Conservation (phyloP, 2,888 invertebrate genomes). For the Dascillus cervinus region DNA sequence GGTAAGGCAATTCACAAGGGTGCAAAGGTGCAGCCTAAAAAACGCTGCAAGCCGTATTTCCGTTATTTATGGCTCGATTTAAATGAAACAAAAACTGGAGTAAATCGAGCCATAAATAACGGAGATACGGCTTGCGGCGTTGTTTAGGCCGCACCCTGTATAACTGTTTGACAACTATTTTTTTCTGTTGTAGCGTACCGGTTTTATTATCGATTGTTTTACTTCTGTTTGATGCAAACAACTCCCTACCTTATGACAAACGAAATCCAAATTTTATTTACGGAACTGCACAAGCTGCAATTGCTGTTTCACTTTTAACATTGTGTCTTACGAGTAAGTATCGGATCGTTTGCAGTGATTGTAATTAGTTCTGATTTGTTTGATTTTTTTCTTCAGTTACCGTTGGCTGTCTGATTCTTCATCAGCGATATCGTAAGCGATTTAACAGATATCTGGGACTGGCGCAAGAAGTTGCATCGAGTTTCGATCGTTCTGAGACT, state of each 20-base stretch:
- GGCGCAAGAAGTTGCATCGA: constrained; percentile 50
- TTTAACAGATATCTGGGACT: constrained; percentile 57
- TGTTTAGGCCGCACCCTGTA: no score
- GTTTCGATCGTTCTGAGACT: constrained; percentile 21
- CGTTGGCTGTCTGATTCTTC: constrained; percentile 71
- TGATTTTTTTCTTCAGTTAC: constrained; percentile 70
- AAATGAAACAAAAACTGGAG: no score
- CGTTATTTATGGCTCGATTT: no score
- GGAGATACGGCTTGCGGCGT: no score
- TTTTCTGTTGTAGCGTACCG: constrained; percentile 51
- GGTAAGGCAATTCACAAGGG: no score
- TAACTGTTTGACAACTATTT: constrained; percentile 1
- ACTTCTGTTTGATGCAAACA: constrained; percentile 47
- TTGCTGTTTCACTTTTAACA: constrained; percentile 66
- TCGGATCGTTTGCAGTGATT: neutral
- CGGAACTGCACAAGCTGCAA: constrained; percentile 68
- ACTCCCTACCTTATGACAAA: constrained; percentile 49
- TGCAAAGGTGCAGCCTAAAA: no score
- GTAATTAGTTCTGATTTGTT: no score
- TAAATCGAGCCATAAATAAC: no score
- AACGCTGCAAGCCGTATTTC: no score
- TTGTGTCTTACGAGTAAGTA: constrained; percentile 69
- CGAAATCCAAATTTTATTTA: constrained; percentile 71
- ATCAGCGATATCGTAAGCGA: constrained; percentile 70
- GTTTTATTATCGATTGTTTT: constrained; percentile 58